A percentile compares a stretch with the other conserved stretches of the same genome.
These are phyloP conservation scores for Bombus waltoni DNA, from an alignment of 1,140 invertebrate species.

Conservation along the genomic window DNA sequence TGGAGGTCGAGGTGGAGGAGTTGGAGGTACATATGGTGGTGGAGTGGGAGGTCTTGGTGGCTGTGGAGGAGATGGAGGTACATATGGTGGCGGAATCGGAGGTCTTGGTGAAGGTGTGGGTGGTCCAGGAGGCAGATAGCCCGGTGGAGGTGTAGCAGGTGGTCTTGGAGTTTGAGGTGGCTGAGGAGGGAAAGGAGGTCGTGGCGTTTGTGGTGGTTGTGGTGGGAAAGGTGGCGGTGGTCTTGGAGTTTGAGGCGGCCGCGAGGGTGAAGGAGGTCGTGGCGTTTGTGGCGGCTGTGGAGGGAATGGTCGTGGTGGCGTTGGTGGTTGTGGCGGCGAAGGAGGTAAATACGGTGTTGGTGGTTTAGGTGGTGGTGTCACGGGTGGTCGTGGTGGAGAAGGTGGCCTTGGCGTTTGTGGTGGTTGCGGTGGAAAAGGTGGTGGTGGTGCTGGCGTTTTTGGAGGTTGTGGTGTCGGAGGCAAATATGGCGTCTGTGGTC, in stretches of 20 bases:
- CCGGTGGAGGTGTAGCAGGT: slow-evolving; percentile 29
- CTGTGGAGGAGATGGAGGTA: slow-evolving; percentile 30
- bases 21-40: slow-evolving; percentile 35
- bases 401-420: slow-evolving; percentile 56
- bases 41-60: background rate
- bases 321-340: slow-evolving; percentile 1
- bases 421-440: slow-evolving; percentile 60
- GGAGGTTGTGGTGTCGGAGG: slow-evolving; percentile 30
- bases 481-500: background rate
- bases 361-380: background rate
- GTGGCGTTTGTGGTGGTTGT: background rate
- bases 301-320: background rate
- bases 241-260: slow-evolving; percentile 29
- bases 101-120: slow-evolving; percentile 28
- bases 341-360: slow-evolving; percentile 38
- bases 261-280: slow-evolving; percentile 59
- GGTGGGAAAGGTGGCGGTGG: background rate
- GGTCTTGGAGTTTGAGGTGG: slow-evolving; percentile 29
- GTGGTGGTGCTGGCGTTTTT: slow-evolving; percentile 14
- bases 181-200: slow-evolving; percentile 54
- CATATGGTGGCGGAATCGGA: slow-evolving; percentile 46
- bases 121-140: background rate
- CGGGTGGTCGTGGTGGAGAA: slow-evolving; percentile 56
- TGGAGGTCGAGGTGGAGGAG: background rate
- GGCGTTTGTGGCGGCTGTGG: background rate